Evolutionary conservation across 2,888 invertebrate species (phyloP), one percentile per base, ranked within the genome.

Genomic region (Tolmerus cingulatus): DNA sequence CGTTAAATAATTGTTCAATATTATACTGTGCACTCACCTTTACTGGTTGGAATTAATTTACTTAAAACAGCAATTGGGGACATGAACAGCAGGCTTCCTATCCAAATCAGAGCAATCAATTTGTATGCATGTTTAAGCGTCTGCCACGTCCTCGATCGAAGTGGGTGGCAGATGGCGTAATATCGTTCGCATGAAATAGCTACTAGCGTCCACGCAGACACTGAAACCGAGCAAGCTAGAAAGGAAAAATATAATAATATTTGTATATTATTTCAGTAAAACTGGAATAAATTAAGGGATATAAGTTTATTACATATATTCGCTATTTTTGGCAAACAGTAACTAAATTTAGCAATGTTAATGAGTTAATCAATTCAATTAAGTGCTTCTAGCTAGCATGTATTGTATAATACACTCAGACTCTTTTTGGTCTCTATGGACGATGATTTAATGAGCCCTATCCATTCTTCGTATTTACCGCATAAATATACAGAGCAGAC

Each of bases 141-240:
- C 91, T 96, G 96, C 96, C 96, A 96, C 87, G 94, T 92, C 55
- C 96, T 91, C 2, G 96, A 96, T 88, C 95, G 93, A 77, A 96
- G 92, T 0, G 96, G 96, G 90, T 95, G 94, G 90, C 96, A 96
- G 90, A 96, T 96, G 89, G 96, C 96, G 91, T 95, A 96, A 92
- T 95, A 96, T 46, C 96, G 93, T 91, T 96, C 96, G 90, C 96
- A 93, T 2, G 96, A 95, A 88, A 96, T 96, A 77, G 95, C 95
- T 27, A 96, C 96, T 88, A 96, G 91, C 0, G 96, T 96, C 94
- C 96, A 96, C 12, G 95, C 95, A 77, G 95, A 95, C n/a, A 96
- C 96, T 1, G 95, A 94, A n/a, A 96, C 96, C 0, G 95, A 95
- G 88, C 95, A 95, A 74, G 95, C 96, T 96, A 93, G 74, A 94